Conservation (phyloP, 2,888 invertebrate species). For the Parnassius mnemosyne region DNA sequence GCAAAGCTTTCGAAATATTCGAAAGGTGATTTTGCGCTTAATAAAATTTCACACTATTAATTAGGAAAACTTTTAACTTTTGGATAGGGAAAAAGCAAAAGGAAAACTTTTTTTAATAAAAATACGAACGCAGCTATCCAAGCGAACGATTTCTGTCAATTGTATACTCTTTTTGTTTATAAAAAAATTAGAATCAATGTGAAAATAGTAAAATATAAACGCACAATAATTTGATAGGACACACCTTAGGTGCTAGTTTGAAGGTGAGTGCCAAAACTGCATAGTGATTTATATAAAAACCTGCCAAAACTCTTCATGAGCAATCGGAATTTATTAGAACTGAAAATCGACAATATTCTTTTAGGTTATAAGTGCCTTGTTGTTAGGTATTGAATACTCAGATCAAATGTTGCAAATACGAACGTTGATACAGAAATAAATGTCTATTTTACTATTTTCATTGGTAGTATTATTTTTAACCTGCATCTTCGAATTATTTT, state of each 20-base stretch:
- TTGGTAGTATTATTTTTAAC: conserved; percentile 62
- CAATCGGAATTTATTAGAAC: conserved; percentile 2
- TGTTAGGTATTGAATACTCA: conserved; percentile 69
- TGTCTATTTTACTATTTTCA: conserved; percentile 81
- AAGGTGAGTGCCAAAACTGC: conserved; percentile 18
- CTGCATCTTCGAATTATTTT: no score
- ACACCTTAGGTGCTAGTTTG: conserved; percentile 16
- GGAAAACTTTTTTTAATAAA: conserved; percentile 10
- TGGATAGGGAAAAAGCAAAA: no score
- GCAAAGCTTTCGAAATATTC: not conserved
- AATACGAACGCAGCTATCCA: conserved; percentile 18
- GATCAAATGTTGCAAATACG: conserved; percentile 66
- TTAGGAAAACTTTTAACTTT: not conserved
- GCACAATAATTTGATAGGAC: conserved; percentile 30
- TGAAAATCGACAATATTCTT: conserved; percentile 24
- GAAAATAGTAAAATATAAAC: conserved; percentile 41
- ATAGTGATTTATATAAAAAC: not conserved
- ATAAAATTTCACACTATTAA: conserved; percentile 13
- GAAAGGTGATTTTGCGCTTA: conserved; percentile 20
- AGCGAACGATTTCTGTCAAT: conserved; percentile 18
- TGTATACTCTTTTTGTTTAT: conserved; percentile 25
- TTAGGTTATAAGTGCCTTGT: conserved; percentile 60
- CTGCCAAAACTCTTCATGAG: not conserved
- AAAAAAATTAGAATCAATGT: conserved; percentile 31
- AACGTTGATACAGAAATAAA: conserved; percentile 73